Evolutionary conservation across 1,140 invertebrate genomes (phyloP), one percentile per base, ranked within the genome.

Genomic region (Lanistes nyassanus): DNA sequence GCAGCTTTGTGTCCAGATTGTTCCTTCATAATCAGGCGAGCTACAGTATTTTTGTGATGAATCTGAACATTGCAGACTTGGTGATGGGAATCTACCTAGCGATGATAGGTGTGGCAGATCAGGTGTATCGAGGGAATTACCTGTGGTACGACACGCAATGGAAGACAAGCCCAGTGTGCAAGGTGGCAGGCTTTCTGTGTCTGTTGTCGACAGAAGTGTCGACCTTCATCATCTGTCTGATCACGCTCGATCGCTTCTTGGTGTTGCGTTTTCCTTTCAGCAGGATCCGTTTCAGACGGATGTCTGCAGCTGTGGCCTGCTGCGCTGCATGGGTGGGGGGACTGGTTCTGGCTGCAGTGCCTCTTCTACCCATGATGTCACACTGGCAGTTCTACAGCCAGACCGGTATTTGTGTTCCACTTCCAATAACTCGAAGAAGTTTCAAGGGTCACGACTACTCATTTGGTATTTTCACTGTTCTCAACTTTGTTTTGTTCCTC

Each of bases 81-180:
- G 68, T 84, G 19, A 87, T 86, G 84, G 85, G 85, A 6, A 55
- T 85, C 0, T 87, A 87, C 65, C 42, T 87, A 58, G 70, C 81
- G 23, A 82, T 86, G 9, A 84, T 87, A 23, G 85, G 82, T 34
- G 62, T 69, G 6, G 82, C 83, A 3, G 84, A 87, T 64, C 66
- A 76, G 31, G 29, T 70, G n/a, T 87, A 80, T 70, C 75, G 81
- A 4, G 84, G 82, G 23, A 64, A 56, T 3, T 87, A 87, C 70
- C 71, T 80, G 23, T 70, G 69, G 47, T 64, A 82, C 64, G 80
- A 81, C 23, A 64, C 62, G 2, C 21, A 69, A 16, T 87, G 85
- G 85, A 79, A 78, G 23, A 37, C 77, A 9, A 82, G 85, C 36
- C 21, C 6, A 0, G 31, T 70, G 5, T 87, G 85, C 67, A 71